Percentiles rank a stretch among this genome's conserved stretches.
Conservation (phyloP, 2,888 invertebrate genomes). For the Oxyteleia sp. region DNA sequence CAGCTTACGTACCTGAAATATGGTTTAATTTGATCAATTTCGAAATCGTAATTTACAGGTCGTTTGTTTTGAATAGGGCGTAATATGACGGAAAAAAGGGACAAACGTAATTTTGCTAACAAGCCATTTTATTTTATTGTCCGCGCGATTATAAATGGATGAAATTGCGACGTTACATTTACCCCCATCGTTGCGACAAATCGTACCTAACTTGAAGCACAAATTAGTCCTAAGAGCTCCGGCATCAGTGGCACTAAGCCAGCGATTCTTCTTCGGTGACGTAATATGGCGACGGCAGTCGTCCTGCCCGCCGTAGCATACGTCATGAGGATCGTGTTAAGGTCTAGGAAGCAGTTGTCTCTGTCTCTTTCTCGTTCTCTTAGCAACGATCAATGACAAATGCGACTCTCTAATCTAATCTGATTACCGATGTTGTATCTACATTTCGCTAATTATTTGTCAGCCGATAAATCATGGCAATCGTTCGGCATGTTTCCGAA, state of each 20-base stretch:
- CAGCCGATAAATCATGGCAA: conserved; percentile 35
- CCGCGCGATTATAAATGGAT: conserved; percentile 58
- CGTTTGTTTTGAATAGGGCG: conserved; percentile 30
- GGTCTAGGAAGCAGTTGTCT: conserved; percentile 54
- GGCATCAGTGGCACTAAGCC: conserved; percentile 69
- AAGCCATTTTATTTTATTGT: conserved; percentile 62
- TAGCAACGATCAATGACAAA: conserved; percentile 57
- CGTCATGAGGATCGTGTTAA: conserved; percentile 57
- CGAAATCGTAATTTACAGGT: conserved; percentile 38
- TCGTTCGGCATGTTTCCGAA: background rate
- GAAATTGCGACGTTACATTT: conserved; percentile 63
- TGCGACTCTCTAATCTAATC: conserved; percentile 54
- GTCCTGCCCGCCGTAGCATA: conserved; percentile 54
- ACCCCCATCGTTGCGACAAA: conserved; percentile 56
- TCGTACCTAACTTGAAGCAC: conserved; percentile 66
- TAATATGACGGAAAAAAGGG: conserved; percentile 30
- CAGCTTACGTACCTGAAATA: conserved; percentile 18
- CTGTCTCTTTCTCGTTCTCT: conserved; percentile 39
- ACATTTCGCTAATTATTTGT: conserved; percentile 57
- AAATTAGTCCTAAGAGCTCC: conserved; percentile 69
- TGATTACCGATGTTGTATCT: conserved; percentile 48
- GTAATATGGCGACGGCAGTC: conserved; percentile 66
- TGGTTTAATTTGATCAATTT: conserved; percentile 14
- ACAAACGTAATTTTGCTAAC: conserved; percentile 47
- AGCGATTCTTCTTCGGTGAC: conserved; percentile 66